Evolutionary conservation across 92 coral and sea anemone genomes (phyloP), one percentile per base, ranked within the genome.

Genomic region (Epizoanthus ramosus): DNA sequence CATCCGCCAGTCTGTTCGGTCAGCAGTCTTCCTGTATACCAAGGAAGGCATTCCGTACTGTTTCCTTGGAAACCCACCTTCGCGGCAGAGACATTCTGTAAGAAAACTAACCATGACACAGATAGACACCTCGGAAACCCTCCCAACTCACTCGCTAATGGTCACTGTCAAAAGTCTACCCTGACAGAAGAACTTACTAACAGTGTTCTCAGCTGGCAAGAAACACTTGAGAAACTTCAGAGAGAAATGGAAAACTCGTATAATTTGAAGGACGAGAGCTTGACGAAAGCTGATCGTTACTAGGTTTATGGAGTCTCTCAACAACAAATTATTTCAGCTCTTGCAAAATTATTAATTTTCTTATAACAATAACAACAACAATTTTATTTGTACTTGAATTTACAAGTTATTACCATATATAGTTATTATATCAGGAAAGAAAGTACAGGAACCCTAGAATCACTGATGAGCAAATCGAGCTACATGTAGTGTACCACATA

Each of bases 151-250:
- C 3, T 67, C 18, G 37, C 6, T 3, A 37, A 15, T 12, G 71
- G 8, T 37, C 8, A 8, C 8, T 31, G 37, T 33, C 50, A 64
- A 8, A 17, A 24, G 14, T 14, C 72, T 5, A 18, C 15, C 3
- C 8, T 72, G 41, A n/a, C 24, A 28, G 73, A 67, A 12, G 57
- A 59, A 14, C 14, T 25, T 7, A 28, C 59, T 47, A 2, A 57
- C 58, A 6, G 12, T 3, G 37, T 3, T 52, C 23, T 17, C 1
- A 72, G 77, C 77, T 72, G 77, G 77, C 59, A 72, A 72, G 77
- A 72, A 15, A 72, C 77, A 33, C 39, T 72, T 59, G 7, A 45
- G 8, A 72, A 53, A 72, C 77, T 52, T 24, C 77, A 72, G 56
- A 25, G 19, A 72, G 59, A 72, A 72, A 33, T 72, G 59, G 12